phyloP scores from a whole-genome alignment of 2,113 vertebrate species.

The Odontesthes bonariensis region DNA sequence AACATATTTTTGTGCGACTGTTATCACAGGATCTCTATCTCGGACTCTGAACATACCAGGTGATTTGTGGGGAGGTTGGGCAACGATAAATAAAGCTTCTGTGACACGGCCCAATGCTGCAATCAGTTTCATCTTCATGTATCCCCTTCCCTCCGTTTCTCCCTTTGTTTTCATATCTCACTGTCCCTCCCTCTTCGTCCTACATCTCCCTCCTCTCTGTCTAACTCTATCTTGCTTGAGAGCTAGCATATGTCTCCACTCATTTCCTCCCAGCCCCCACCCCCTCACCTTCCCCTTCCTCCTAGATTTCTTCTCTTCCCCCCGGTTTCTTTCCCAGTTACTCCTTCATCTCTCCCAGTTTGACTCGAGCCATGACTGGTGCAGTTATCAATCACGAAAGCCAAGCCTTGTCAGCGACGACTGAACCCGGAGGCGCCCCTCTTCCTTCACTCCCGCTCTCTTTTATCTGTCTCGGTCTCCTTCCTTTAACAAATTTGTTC shows the following conservation, averaged over 20 bases:
- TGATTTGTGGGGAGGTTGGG: conserved; percentile 88
- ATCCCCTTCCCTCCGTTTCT: conserved; percentile 45
- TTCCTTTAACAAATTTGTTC: conserved; percentile 99
- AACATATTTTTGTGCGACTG: conserved; percentile 85
- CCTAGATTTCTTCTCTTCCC: conserved; percentile 66
- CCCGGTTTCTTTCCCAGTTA: conserved; percentile 86
- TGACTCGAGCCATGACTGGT: conserved; percentile 92
- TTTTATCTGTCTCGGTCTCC: conserved; percentile 75
- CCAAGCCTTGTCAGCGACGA: conserved; percentile 94
- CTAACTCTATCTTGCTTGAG: conserved; percentile 89
- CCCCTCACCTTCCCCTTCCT: conserved; percentile 66
- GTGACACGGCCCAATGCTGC: conserved; percentile 89
- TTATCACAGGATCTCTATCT: conserved; percentile 74
- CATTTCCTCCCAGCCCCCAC: conserved; percentile 86
- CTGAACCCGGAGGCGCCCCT: conserved; percentile 84
- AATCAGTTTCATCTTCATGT: conserved; percentile 88
- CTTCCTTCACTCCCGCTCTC: conserved; percentile 48
- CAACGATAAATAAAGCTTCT: conserved; percentile 90
- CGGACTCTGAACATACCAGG: conserved; percentile 92
- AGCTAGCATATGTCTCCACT: conserved; percentile 99
- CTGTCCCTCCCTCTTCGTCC: conserved; percentile 89
- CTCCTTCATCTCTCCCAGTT: conserved; percentile 95
- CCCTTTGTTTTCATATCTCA: conserved; percentile 75
- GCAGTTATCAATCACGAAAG: conserved; percentile 98
- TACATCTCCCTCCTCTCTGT: conserved; percentile 93